Base-by-base conservation (phyloP, 92 coral and sea anemone species). In the Umimayanthus chanpuru region DNA sequence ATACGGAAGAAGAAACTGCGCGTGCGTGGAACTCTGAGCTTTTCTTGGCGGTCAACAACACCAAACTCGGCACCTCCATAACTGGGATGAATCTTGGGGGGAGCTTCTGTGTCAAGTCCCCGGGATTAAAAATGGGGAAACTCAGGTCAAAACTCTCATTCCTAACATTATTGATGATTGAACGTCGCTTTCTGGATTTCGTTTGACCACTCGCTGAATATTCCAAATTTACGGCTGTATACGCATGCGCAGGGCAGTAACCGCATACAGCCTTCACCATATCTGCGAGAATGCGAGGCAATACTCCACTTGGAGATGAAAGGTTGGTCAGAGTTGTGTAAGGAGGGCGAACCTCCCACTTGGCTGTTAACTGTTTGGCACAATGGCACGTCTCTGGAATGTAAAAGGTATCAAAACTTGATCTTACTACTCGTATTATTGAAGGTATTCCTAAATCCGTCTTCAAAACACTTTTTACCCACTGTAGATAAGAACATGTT, bases 301-400 rank as follows among this genome's bases (percentile, higher is more conserved):
- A 88, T 21, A 81, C 53, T 18, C 91, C 91, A 1, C 29, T 58
- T 6, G 88, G 91, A 39, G 43, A 9, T 2, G 70, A 30, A 18
- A 67, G 81, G 81, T 81, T 73, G 81, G 76, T 9, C 14, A 9
- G 32, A 82, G 65, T 81, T 3, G 76, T 50, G 38, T 88, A 88
- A 47, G 91, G 91, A 50, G 91, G 91, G 9, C 50, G 39, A 28
- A 55, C 61, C 87, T 65, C 55, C 91, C 91, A 88, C 47, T 81
- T 81, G 25, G 87, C 11, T 1, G 53, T 64, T 2, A 88, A 47
- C 26, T 82, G 85, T 39, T 81, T 88, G n/a, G 91, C 88, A 88
- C 91, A 88, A 81, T 82, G 88, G 73, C 91, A 88, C 8, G 91
- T 88, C 68, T 88, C 91, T 88, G 73, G 71, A 40, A 67, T 0